A percentile compares a stretch with the other conserved stretches of the same genome.
These are phyloP conservation scores for Herminia tarsipennalis DNA, from an alignment of 2,888 invertebrate genomes.

Conservation along the genomic window DNA sequence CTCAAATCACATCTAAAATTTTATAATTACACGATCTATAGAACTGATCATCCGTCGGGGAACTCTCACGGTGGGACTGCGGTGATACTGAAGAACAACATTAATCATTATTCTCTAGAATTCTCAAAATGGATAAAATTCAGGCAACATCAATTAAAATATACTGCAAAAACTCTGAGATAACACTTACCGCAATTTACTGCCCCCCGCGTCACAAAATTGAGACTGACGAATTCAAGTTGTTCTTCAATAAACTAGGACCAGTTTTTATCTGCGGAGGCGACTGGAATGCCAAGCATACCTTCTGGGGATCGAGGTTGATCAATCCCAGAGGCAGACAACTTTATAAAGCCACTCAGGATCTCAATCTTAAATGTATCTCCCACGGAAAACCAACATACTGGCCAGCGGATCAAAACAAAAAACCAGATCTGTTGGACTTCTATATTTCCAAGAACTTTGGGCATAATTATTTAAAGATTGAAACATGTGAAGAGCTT, in stretches of 20 bases:
- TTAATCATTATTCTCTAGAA: neutral
- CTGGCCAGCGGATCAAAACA: neutral
- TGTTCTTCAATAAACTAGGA: neutral
- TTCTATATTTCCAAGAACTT: neutral
- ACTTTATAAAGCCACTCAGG: neutral
- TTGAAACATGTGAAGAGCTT: neutral
- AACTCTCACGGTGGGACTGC: conserved; percentile 3
- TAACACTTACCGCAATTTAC: neutral
- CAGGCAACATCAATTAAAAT: conserved; percentile 1
- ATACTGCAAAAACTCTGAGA: neutral
- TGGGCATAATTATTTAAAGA: neutral
- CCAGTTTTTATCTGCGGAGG: neutral
- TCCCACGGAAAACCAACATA: neutral
- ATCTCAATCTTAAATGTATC: neutral
- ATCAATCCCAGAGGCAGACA: neutral
- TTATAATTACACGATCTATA: neutral
- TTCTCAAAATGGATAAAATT: neutral
- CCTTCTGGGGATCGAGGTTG: neutral
- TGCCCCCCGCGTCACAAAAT: neutral
- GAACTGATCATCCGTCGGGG: neutral
- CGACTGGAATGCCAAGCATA: conserved; percentile 1
- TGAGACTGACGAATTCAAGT: neutral
- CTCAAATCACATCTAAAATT: neutral
- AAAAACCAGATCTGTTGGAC: neutral
- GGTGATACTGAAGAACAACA: neutral